Percentiles rank a stretch among this genome's conserved stretches.
phyloP scores from a whole-genome alignment of 2,797 vertebrate genomes.

The Fringilla coelebs region DNA sequence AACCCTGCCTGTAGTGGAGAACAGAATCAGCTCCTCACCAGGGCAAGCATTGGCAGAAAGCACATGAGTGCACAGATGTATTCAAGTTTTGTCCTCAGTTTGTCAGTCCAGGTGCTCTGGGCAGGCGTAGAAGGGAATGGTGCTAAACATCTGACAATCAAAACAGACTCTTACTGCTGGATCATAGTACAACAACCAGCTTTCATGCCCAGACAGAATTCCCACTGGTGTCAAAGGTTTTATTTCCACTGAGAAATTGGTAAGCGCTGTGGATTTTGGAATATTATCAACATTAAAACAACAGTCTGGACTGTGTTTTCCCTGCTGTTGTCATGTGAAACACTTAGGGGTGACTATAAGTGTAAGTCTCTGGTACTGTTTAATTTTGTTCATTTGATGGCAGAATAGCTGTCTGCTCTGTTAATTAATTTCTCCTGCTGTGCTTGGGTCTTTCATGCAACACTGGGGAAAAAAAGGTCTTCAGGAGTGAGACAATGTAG shows the following conservation, averaged over 20 bases:
- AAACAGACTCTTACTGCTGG: neutral
- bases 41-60: neutral
- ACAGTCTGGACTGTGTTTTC: conserved; percentile 52
- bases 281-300: conserved; percentile 51
- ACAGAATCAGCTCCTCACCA: neutral
- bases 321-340: conserved; percentile 37
- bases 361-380: conserved; percentile 34
- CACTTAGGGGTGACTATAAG: conserved; percentile 22
- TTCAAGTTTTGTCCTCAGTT: neutral
- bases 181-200: neutral
- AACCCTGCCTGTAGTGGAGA: neutral
- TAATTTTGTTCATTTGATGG: conserved; percentile 55
- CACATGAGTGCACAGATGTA: accelerated
- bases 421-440: conserved; percentile 57
- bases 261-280: conserved; percentile 22
- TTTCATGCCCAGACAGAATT: conserved; percentile 18
- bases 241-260: conserved; percentile 40
- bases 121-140: neutral
- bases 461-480: neutral
- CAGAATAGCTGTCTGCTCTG: conserved; percentile 11
- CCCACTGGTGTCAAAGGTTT: conserved; percentile 35
- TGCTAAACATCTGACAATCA: neutral
- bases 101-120: neutral
- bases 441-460: neutral
- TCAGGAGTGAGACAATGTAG: neutral